These are phyloP conservation scores for Heliocidaris tuberculata DNA, from an alignment of 35 echinoderm and acorn worm species.

Conservation along the genomic window DNA sequence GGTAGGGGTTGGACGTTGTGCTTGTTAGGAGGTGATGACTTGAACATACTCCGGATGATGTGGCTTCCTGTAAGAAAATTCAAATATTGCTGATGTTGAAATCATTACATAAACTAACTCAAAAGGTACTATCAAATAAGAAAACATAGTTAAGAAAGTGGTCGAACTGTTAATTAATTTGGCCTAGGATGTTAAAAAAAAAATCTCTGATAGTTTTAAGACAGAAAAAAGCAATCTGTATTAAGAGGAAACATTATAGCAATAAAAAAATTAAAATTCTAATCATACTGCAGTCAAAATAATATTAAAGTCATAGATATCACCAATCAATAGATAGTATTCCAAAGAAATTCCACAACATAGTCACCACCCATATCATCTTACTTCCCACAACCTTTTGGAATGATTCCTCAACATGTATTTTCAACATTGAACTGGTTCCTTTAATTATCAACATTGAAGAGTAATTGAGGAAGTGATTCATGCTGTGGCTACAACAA, in stretches of 20 bases:
- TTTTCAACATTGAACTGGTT: neutral
- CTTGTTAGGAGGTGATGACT: constrained; percentile 75
- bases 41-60: constrained; percentile 94
- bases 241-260: no score
- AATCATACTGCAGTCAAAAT: no score
- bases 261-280: no score
- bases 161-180: no score
- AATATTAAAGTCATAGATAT: no score
- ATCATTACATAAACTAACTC: neutral
- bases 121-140: neutral
- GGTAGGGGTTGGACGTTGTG: constrained; percentile 90
- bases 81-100: neutral
- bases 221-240: no score
- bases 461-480: neutral
- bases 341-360: no score
- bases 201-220: no score
- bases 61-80: constrained; percentile 66
- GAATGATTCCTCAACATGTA: neutral
- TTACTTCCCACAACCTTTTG: no score
- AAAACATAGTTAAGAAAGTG: neutral
- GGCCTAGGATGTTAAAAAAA: no score
- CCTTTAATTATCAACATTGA: neutral
- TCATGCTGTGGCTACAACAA: neutral
- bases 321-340: no score
- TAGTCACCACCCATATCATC: no score